Evolutionary conservation across 2,888 invertebrate genomes (phyloP).

Genomic region (Macaria notata): DNA sequence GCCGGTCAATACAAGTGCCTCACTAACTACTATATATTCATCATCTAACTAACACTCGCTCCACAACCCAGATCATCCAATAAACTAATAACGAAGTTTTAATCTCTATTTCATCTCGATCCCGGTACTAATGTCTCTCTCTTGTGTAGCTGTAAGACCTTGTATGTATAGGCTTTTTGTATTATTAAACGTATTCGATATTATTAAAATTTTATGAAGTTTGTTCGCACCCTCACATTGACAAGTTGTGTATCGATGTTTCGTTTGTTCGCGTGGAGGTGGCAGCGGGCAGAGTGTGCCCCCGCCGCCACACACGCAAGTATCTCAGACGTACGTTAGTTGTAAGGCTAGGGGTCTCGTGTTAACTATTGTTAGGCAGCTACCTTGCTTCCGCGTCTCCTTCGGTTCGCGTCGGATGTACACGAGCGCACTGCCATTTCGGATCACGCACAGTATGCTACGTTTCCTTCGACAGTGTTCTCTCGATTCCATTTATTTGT

Average conservation of each 20-base stretch:
- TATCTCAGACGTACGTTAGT: slow-evolving; percentile 61
- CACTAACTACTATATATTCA: no score
- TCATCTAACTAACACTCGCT: neutral
- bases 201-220: slow-evolving; percentile 31
- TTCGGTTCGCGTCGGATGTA: slow-evolving; percentile 19
- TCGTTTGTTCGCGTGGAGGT: slow-evolving; percentile 20
- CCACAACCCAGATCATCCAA: slow-evolving; percentile 14
- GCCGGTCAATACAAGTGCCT: slow-evolving; percentile 8
- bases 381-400: slow-evolving; percentile 69
- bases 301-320: slow-evolving; percentile 14
- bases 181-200: slow-evolving; percentile 33
- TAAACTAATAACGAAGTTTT: slow-evolving; percentile 10
- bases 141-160: slow-evolving; percentile 36
- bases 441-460: slow-evolving; percentile 44
- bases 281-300: slow-evolving; percentile 7
- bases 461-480: slow-evolving; percentile 35
- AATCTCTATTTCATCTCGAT: slow-evolving; percentile 31
- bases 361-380: slow-evolving; percentile 78
- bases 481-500: slow-evolving; percentile 49
- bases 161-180: slow-evolving; percentile 36
- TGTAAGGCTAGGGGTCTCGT: slow-evolving; percentile 72
- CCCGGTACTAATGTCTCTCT: slow-evolving; percentile 34
- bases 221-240: slow-evolving; percentile 33
- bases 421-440: slow-evolving; percentile 47
- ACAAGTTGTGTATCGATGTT: slow-evolving; percentile 22